Conservation (phyloP, 2,888 invertebrate genomes). For the Cactoblastis cactorum region DNA sequence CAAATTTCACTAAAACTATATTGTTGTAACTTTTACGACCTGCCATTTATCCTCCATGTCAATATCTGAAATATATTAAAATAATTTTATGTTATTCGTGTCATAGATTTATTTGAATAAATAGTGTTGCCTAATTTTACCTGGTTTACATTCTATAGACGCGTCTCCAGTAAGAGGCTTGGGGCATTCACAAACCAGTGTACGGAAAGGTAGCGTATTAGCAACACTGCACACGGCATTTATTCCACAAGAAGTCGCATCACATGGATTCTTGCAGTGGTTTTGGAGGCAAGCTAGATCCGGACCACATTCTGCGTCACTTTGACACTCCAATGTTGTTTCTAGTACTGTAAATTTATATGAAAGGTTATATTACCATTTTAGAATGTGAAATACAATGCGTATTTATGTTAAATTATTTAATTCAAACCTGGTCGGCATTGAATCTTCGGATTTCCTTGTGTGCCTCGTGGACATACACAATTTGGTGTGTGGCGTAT, state of each 20-base stretch:
- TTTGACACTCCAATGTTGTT: conserved; percentile 82
- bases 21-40: not conserved
- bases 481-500: conserved; percentile 87
- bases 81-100: not conserved
- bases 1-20: conserved; percentile 9
- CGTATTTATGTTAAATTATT: not conserved
- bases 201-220: conserved; percentile 91
- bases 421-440: conserved; percentile 79
- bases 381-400: not conserved
- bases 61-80: conserved; percentile 18
- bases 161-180: conserved; percentile 92
- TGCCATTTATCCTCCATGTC: conserved; percentile 9
- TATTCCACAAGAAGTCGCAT: conserved; percentile 87
- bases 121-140: conserved; percentile 70
- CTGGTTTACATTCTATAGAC: conserved; percentile 88
- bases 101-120: not conserved
- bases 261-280: conserved; percentile 89
- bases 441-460: conserved; percentile 85
- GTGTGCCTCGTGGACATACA: conserved; percentile 89
- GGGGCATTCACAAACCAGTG: conserved; percentile 92
- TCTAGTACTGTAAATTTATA: conserved; percentile 29
- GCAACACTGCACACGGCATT: conserved; percentile 91
- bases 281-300: conserved; percentile 90
- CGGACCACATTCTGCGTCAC: conserved; percentile 92
- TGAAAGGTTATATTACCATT: not conserved